phyloP scores from a whole-genome alignment of 2,888 invertebrate species.

The Spodoptera exigua region DNA sequence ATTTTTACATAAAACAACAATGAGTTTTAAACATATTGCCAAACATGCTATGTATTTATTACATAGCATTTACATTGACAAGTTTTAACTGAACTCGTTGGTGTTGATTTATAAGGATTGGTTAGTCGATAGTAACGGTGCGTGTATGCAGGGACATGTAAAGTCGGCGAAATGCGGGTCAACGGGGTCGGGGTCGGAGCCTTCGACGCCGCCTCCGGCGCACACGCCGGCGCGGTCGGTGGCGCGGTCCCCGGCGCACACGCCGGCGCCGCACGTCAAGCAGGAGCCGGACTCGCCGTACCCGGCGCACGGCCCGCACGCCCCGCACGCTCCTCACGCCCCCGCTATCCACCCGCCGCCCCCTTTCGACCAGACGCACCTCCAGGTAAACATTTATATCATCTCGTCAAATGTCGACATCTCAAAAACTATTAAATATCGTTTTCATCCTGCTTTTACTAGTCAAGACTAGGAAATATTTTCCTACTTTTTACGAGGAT shows the following conservation, averaged over 20 bases:
- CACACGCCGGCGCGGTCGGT: conserved; percentile 75
- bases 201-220: conserved; percentile 86
- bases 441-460: background rate
- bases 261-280: conserved; percentile 74
- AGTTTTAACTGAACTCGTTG: no score
- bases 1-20: no score
- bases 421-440: background rate
- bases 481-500: conserved; percentile 57
- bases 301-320: conserved; percentile 60
- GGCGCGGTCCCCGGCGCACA: conserved; percentile 84
- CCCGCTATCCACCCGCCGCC: conserved; percentile 76
- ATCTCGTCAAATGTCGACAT: background rate
- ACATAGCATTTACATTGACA: no score
- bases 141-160: conserved; percentile 72
- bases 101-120: no score
- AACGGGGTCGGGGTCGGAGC: conserved; percentile 86
- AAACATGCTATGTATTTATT: no score
- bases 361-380: conserved; percentile 81
- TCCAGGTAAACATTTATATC: conserved; percentile 71
- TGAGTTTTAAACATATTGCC: no score
- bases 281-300: conserved; percentile 55
- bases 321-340: conserved; percentile 67
- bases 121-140: conserved; percentile 4
- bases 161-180: conserved; percentile 79
- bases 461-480: conserved; percentile 3